Evolutionary conservation across 2,113 vertebrate species (phyloP), one percentile per base, ranked within the genome.

Genomic region (Strigops habroptila): DNA sequence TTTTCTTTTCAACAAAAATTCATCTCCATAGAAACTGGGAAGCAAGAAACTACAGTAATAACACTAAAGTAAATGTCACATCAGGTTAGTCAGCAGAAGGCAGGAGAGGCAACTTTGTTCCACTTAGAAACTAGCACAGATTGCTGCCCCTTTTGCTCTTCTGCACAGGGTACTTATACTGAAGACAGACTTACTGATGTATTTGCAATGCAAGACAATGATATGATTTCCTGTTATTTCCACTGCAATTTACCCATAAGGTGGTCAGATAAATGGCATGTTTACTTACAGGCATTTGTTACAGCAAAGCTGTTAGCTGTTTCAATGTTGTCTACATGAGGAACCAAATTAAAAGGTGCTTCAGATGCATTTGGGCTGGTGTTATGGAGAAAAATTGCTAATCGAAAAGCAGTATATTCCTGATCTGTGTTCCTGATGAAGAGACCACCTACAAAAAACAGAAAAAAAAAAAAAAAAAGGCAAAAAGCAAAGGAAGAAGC

Each of bases 341-440:
- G 99, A 95, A 99, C 99, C 98, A 99, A 98, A 98, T 99, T 99
- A 97, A 99, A 99, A 94, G 99, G 99, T 90, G 99, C 99, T 98
- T 99, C 99, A 0, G 99, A 99, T 71, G 99, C 99, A 91, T 99
- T 99, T 68, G 99, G 99, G 97, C 99, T 99, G 98, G 99, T 99
- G 97, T 99, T 99, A 98, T 99, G 99, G 95, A 99, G 99, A 98
- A 99, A 99, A 98, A 99, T 99, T 86, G 99, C 99, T 97, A 99
- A 98, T 92, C 99, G 99, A 95, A 99, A 99, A 86, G 99, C 99
- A 84, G 99, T 99, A 96, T 99, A 99, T 98, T 99, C 99, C 99
- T 99, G 99, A 98, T 99, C 99, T 94, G 99, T 99, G 98, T 99
- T 99, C 98, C 99, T 98, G 98, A 99, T 99, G 98, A 99, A 99